phyloP scores from a whole-genome alignment of 2,888 invertebrate genomes.

The Abrostola triplasia region DNA sequence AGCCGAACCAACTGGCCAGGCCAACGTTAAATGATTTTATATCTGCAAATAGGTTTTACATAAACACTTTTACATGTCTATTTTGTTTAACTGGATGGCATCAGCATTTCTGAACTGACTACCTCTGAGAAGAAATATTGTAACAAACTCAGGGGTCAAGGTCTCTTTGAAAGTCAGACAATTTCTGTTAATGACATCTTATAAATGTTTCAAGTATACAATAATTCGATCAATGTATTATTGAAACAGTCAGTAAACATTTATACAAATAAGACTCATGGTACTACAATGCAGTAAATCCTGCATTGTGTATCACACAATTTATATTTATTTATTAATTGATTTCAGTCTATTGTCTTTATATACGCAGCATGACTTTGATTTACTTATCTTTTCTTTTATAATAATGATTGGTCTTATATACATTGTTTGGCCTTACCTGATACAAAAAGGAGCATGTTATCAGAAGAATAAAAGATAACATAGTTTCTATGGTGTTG shows the following conservation, averaged over 20 bases:
- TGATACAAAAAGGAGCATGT: constrained; percentile 33
- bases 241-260: neutral
- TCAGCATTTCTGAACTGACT: too few species aligned
- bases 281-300: constrained; percentile 5
- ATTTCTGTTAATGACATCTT: too few species aligned
- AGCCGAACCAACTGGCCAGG: too few species aligned
- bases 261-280: neutral
- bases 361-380: neutral
- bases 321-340: constrained; percentile 20
- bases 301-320: constrained; percentile 45
- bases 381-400: constrained; percentile 8
- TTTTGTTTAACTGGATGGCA: too few species aligned
- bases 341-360: constrained; percentile 20
- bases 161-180: too few species aligned
- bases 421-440: constrained; percentile 15
- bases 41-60: too few species aligned
- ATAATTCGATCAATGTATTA: too few species aligned
- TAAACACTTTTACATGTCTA: too few species aligned
- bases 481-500: constrained; percentile 28
- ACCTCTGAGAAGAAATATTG: too few species aligned
- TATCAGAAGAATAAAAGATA: constrained; percentile 40
- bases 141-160: too few species aligned
- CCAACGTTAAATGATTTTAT: too few species aligned
- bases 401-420: constrained; percentile 6
- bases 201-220: too few species aligned